These are phyloP conservation scores for Nibea albiflora DNA, from an alignment of 2,113 vertebrate species.

Conservation along the genomic window DNA sequence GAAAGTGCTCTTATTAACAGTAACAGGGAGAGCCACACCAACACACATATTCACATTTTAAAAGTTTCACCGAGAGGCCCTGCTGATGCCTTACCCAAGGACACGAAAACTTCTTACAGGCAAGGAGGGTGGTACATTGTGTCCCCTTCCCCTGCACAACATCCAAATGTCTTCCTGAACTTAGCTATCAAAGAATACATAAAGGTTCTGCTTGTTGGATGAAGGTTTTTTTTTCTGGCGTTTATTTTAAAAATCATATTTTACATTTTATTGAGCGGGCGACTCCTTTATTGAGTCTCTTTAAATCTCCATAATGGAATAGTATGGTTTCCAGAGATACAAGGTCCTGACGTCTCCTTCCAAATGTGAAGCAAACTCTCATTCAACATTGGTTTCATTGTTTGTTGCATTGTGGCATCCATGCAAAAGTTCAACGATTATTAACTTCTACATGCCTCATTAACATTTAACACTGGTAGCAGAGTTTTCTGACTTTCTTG, in stretches of 20 bases:
- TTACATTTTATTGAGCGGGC: background rate
- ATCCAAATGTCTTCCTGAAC: background rate
- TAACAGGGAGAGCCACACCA: background rate
- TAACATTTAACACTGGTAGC: background rate
- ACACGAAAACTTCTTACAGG: background rate
- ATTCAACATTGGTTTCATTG: background rate
- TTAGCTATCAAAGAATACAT: background rate
- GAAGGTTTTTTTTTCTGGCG: background rate
- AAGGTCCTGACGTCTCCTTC: background rate
- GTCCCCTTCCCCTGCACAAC: background rate
- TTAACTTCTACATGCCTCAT: too few species aligned
- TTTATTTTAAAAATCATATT: too few species aligned
- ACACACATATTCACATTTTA: background rate
- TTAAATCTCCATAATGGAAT: background rate
- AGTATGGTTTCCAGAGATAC: background rate
- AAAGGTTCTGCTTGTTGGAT: background rate
- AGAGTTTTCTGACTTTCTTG: background rate
- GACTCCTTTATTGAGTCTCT: background rate
- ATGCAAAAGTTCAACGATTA: too few species aligned
- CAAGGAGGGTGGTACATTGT: background rate
- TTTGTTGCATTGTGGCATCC: too few species aligned
- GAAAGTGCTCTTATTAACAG: background rate
- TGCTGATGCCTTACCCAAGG: background rate
- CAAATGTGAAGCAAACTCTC: background rate
- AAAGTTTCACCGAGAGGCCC: background rate